Base-by-base conservation (phyloP, 2,888 invertebrate species). In the Stenotaenia linearis region DNA sequence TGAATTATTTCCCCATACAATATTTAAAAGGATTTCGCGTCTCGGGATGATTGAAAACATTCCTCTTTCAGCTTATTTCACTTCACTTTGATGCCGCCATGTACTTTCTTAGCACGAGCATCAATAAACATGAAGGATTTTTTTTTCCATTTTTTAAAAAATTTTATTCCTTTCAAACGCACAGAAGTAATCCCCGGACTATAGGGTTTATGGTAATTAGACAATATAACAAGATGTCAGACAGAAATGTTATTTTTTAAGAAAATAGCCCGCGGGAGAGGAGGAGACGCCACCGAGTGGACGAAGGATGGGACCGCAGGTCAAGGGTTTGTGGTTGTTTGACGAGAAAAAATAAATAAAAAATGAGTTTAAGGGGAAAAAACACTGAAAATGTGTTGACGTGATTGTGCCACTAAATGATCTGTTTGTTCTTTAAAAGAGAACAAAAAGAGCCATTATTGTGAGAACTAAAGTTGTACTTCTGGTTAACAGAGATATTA, bases 281-380 rank as follows among this genome's bases (percentile, higher is more conserved):
- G 69, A 69, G 69, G 15, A 23, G 69, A 69, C 25, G 69, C 28
- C 69, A 69, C 69, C 25, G 28, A 69, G 25, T 28, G 69, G 69
- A 69, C 69, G 69, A 69, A 69, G 25, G 69, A 69, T 69, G 69
- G 69, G 69, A 69, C 69, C 69, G 69, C 69, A 69, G 69, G 69
- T 69, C 69, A 69, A 69, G 69, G 69, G 69, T 69, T 69, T 69
- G 69, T 69, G 69, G 69, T 69, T 69, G 69, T 12, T 10, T 15
- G 1, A 28, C 21, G n/a, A 28, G n/a, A 69, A 69, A 69, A 69
- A 6, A 25, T 3, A 45, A 45, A 35, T 37, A 37, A 37, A 40
- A 50, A 18, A 7, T 21, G 2, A 5, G 32, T 32, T 32, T 32
- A n/a, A 15, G 40, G 4, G 18, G 18, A 61, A 61, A 69, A 28